Percentiles rank a stretch among this genome's conserved stretches.
phyloP scores from a whole-genome alignment of 2,888 invertebrate genomes.

The Reticulitermes lucifugus region DNA sequence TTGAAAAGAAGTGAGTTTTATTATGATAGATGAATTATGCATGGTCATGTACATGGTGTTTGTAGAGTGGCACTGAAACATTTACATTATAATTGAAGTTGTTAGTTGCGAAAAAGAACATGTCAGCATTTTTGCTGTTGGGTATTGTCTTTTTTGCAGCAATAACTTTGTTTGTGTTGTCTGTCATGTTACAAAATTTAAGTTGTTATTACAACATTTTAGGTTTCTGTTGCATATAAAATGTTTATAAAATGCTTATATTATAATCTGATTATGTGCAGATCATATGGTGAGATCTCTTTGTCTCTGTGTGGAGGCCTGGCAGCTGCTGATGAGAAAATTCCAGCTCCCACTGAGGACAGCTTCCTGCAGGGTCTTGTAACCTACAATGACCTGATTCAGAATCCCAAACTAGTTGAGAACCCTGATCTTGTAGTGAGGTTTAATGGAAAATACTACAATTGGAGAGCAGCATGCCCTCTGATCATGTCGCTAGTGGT shows the following conservation, averaged over 20 bases:
- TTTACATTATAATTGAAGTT: background rate
- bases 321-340: slow-evolving; percentile 63
- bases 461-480: slow-evolving; percentile 92
- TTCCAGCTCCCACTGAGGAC: slow-evolving; percentile 66
- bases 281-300: slow-evolving; percentile 72
- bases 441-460: slow-evolving; percentile 88
- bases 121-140: no score
- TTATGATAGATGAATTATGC: no score
- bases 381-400: slow-evolving; percentile 70
- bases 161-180: no score
- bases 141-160: no score
- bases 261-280: slow-evolving; percentile 58
- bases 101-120: no score
- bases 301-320: slow-evolving; percentile 83
- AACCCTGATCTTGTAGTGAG: slow-evolving; percentile 88
- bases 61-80: background rate
- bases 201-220: no score
- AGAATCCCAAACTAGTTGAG: slow-evolving; percentile 79
- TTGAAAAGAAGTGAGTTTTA: slow-evolving; percentile 57
- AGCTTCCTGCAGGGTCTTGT: slow-evolving; percentile 73
- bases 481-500: slow-evolving; percentile 88
- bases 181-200: no score
- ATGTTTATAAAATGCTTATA: no score
- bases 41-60: background rate
- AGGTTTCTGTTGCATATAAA: no score